These are phyloP conservation scores for Lasioglossum baleicum DNA, from an alignment of 1,140 invertebrate genomes.

Conservation along the genomic window DNA sequence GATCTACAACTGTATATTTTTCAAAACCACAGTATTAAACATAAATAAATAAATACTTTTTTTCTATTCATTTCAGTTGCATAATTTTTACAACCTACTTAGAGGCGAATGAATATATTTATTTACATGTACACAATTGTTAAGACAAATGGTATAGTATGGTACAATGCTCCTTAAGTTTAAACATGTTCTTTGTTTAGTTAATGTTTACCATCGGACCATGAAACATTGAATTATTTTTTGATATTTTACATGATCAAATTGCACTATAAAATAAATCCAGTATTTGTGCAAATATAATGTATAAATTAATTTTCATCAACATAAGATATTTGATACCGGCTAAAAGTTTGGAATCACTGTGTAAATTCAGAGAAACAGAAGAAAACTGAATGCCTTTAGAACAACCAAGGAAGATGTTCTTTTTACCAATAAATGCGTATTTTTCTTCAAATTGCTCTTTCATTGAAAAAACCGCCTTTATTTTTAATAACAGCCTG, in stretches of 20 bases:
- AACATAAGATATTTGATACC: not conserved
- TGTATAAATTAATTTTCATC: not conserved
- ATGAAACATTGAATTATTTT: not conserved
- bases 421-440: too few species aligned
- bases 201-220: too few species aligned
- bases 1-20: too few species aligned
- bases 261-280: not conserved
- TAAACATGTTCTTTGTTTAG: too few species aligned
- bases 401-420: too few species aligned
- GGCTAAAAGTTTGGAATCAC: too few species aligned
- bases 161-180: not conserved
- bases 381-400: too few species aligned
- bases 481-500: too few species aligned
- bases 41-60: not conserved
- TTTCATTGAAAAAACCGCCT: too few species aligned
- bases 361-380: too few species aligned
- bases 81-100: not conserved
- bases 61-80: not conserved
- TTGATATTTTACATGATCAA: not conserved
- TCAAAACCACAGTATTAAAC: too few species aligned
- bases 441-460: too few species aligned
- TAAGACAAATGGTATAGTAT: not conserved
- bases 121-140: not conserved
- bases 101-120: not conserved
- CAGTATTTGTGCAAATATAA: not conserved